Conservation (phyloP, 1,140 invertebrate species). For the Oreohelix idahoensis region DNA sequence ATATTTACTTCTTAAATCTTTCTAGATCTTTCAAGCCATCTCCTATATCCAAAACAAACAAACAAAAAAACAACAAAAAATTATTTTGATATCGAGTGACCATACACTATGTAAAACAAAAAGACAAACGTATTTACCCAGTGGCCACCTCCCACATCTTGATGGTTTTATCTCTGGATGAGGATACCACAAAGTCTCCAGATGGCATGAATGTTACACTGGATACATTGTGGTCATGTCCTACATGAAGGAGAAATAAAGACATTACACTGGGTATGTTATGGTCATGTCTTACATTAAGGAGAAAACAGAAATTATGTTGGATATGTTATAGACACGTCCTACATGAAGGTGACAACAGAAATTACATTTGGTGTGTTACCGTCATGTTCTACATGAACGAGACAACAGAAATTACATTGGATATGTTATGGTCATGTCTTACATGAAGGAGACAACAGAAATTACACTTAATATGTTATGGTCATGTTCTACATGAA, state of each 20-base stretch:
- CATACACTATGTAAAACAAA: constrained; percentile 18
- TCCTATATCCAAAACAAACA: too few relatives aligned
- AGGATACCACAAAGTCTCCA: constrained; percentile 95
- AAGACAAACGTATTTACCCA: constrained; percentile 77
- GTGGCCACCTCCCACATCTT: constrained; percentile 98
- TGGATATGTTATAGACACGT: too few relatives aligned
- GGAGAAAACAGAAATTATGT: neutral
- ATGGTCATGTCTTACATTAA: constrained; percentile 58
- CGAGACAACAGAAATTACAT: too few relatives aligned
- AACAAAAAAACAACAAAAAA: too few relatives aligned
- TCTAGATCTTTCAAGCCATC: too few relatives aligned
- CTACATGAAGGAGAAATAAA: constrained; percentile 51
- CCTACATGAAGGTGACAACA: too few relatives aligned
- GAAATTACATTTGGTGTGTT: too few relatives aligned
- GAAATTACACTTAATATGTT: neutral
- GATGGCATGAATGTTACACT: constrained; percentile 95
- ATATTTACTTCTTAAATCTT: too few relatives aligned
- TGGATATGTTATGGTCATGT: constrained; percentile 99
- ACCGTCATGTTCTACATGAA: too few relatives aligned
- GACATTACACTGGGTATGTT: neutral
- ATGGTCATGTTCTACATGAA: constrained; percentile 58
- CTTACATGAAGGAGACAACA: constrained; percentile 56
- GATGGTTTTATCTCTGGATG: constrained; percentile 97
- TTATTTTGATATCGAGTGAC: too few relatives aligned
- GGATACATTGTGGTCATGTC: constrained; percentile 98